A percentile compares a stretch with the other conserved stretches of the same genome.
Conservation (phyloP, 2,797 vertebrate species). For the Cuniculus paca region DNA sequence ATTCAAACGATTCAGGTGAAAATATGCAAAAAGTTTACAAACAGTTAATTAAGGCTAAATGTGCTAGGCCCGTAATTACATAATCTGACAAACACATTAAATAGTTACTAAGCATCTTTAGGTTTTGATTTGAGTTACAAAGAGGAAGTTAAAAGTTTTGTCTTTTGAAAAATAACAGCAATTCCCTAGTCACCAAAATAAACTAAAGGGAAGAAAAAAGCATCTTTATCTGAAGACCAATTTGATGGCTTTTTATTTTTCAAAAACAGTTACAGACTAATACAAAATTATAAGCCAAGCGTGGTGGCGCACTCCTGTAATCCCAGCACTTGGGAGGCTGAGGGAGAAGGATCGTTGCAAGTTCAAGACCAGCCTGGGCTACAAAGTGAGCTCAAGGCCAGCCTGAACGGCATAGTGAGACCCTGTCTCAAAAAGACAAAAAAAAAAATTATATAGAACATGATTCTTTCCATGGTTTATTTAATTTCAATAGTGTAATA, state of each 20-base stretch:
- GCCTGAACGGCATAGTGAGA: too few species aligned
- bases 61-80: neutral
- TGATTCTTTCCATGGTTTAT: neutral
- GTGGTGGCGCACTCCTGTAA: too few species aligned
- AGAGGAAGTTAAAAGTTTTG: neutral
- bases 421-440: too few species aligned
- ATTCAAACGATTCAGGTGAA: neutral
- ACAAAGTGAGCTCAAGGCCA: too few species aligned
- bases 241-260: neutral
- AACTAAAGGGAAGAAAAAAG: neutral
- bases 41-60: neutral
- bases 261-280: neutral
- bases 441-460: neutral
- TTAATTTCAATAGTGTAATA: neutral
- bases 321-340: too few species aligned
- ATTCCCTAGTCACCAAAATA: neutral
- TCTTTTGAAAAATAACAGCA: neutral
- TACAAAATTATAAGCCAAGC: too few species aligned
- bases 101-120: neutral
- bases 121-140: conserved; percentile 13
- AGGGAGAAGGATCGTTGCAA: too few species aligned
- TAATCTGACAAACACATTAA: conserved; percentile 9
- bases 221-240: neutral
- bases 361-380: too few species aligned
- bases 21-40: neutral